phyloP scores from a whole-genome alignment of 2,113 vertebrate genomes.

The Mohoua ochrocephala region DNA sequence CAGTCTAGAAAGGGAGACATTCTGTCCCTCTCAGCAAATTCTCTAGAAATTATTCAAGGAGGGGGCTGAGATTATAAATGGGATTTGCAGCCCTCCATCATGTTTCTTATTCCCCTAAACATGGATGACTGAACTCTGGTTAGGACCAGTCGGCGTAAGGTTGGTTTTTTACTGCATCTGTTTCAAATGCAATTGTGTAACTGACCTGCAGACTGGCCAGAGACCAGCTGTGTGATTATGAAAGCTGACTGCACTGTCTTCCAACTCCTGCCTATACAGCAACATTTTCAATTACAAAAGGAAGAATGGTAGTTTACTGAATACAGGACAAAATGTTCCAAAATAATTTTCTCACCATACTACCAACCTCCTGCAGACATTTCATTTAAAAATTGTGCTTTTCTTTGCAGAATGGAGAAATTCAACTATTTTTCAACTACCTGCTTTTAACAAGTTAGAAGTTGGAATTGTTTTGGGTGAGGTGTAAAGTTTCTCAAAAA shows the following conservation, averaged over 20 bases:
- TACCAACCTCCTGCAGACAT: not conserved
- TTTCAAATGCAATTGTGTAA: not conserved
- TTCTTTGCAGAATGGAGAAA: not conserved
- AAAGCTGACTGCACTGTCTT: not conserved
- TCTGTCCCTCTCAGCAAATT: not conserved
- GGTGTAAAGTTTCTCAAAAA: not conserved
- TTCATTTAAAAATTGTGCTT: not conserved
- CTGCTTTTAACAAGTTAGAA: not conserved
- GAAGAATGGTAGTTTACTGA: not conserved
- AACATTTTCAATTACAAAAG: not conserved
- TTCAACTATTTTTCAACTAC: not conserved
- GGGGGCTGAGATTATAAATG: fast-evolving
- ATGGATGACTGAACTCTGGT: not conserved
- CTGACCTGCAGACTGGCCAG: not conserved
- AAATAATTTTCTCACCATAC: not conserved
- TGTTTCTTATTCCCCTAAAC: not conserved
- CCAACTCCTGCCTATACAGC: not conserved
- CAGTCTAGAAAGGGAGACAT: not conserved
- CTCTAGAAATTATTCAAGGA: not conserved
- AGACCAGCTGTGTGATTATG: not conserved
- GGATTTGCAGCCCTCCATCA: not conserved
- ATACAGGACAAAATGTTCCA: not conserved
- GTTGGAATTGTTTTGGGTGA: not conserved
- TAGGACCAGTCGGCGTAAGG: not conserved
- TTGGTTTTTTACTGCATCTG: not conserved